Conservation (phyloP, 2,113 vertebrate genomes). For the Mobula birostris region DNA sequence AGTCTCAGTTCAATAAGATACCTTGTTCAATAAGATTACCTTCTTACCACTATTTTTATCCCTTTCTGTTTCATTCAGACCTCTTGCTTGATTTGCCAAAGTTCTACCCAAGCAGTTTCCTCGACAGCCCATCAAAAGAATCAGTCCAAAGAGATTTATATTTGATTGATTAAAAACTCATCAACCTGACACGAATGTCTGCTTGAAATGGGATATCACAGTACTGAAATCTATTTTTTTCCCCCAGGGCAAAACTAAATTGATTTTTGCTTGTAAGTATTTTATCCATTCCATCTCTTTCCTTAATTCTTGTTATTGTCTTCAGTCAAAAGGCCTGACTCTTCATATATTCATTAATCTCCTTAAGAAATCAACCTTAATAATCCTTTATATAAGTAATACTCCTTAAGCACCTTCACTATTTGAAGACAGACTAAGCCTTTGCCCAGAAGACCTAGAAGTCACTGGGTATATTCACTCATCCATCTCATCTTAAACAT, state of each 20-base stretch:
- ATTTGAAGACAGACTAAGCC: neutral
- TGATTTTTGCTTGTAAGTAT: conserved; percentile 22
- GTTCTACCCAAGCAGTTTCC: conserved; percentile 30
- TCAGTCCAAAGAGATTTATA: conserved; percentile 10
- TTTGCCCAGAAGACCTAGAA: conserved; percentile 12
- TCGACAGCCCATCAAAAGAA: conserved; percentile 23
- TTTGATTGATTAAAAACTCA: conserved; percentile 33
- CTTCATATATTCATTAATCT: neutral
- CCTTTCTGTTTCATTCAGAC: neutral
- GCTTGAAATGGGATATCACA: conserved; percentile 30
- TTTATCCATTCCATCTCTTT: conserved; percentile 26
- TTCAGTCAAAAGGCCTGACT: conserved; percentile 9
- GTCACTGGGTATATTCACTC: conserved; percentile 8
- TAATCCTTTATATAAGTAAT: neutral
- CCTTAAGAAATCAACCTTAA: neutral
- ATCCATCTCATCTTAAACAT: neutral
- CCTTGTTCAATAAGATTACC: conserved; percentile 11
- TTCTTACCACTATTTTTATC: conserved; percentile 14
- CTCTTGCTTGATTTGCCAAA: neutral
- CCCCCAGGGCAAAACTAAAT: conserved; percentile 16
- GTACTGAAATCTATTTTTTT: conserved; percentile 12
- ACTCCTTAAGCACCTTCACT: neutral
- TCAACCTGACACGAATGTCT: conserved; percentile 24
- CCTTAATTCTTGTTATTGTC: conserved; percentile 24
- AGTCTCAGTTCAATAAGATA: neutral